These are phyloP conservation scores for Wiebesia pumilae DNA, from an alignment of 1,140 invertebrate genomes.

Conservation along the genomic window DNA sequence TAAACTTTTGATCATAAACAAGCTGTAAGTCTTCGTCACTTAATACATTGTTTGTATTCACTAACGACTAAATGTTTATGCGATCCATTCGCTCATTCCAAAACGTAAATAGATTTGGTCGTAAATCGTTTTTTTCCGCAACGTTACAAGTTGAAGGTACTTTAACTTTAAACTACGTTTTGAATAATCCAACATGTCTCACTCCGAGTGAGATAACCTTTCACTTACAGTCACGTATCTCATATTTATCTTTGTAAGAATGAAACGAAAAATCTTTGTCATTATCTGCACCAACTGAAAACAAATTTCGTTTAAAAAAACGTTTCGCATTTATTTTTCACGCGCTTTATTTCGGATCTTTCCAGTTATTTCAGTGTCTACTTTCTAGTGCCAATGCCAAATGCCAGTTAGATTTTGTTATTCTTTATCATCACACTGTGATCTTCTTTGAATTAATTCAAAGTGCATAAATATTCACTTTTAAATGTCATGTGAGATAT, in stretches of 20 bases:
- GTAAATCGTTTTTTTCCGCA: not conserved
- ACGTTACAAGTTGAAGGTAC: constrained; percentile 1
- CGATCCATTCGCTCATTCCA: constrained; percentile 35
- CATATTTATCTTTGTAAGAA: not conserved
- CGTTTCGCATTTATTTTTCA: constrained; percentile 38
- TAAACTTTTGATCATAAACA: no score
- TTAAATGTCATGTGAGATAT: no score
- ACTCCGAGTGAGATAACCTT: not conserved
- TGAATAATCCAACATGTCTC: constrained; percentile 29
- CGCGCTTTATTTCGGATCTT: constrained; percentile 3
- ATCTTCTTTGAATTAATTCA: not conserved
- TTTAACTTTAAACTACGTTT: constrained; percentile 39
- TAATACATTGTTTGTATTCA: not conserved
- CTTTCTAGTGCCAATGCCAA: constrained; percentile 36
- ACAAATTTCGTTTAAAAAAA: constrained; percentile 45
- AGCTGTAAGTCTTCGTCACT: no score
- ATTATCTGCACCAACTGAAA: constrained; percentile 45
- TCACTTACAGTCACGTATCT: constrained; percentile 19
- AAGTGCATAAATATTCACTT: not conserved
- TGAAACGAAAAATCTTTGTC: no score
- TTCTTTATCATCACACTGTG: not conserved
- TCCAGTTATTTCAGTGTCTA: constrained; percentile 13
- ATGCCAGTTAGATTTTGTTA: not conserved
- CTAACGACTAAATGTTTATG: not conserved
- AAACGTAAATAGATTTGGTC: constrained; percentile 32